phyloP scores from a whole-genome alignment of 2,797 vertebrate genomes.

The Halcyon chelicuti region DNA sequence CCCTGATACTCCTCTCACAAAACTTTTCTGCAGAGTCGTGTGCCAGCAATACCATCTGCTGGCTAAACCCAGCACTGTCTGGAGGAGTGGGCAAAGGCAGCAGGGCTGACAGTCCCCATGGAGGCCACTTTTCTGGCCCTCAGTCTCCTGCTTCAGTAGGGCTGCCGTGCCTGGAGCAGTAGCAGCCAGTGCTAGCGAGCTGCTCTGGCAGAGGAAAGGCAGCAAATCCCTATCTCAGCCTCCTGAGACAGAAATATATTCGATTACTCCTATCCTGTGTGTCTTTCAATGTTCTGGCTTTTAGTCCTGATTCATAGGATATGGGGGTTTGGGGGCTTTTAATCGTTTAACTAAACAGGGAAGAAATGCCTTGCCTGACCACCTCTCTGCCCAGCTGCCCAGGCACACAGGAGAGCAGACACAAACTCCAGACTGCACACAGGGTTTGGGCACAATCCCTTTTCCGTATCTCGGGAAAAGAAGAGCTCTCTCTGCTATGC shows the following conservation, averaged over 20 bases:
- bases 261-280: rapidly evolving
- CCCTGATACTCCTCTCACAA: neutral
- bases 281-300: neutral
- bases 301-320: neutral
- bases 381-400: neutral
- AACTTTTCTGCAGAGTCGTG: neutral
- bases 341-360: neutral
- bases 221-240: neutral
- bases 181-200: neutral
- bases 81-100: rapidly evolving
- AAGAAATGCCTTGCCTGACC: neutral
- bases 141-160: rapidly evolving
- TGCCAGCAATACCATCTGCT: slow-evolving; percentile 68
- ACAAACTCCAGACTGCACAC: neutral
- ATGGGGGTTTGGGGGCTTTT: neutral
- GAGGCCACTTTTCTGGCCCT: rapidly evolving
- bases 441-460: neutral
- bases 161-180: neutral
- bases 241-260: rapidly evolving
- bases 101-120: rapidly evolving
- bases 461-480: neutral
- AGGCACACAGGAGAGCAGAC: neutral
- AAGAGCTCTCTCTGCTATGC: neutral
- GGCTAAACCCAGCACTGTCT: neutral
- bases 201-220: neutral